Base-by-base conservation (phyloP, 2,888 invertebrate genomes). In the Neoascia interrupta region DNA sequence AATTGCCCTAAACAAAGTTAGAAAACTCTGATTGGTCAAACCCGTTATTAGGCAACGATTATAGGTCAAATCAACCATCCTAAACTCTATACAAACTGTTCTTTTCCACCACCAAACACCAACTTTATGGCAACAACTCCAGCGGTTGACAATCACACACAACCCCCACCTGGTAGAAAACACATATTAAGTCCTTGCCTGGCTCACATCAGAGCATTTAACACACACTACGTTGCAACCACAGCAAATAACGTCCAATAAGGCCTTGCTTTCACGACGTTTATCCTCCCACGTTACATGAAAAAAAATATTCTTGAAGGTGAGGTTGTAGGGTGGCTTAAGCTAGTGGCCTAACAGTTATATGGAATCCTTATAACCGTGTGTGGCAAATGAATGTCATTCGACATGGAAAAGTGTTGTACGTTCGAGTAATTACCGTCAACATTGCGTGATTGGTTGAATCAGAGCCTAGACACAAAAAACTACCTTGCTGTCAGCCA, bases 361-460 rank as follows among this genome's bases (percentile, higher is more conserved):
- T 86, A 86, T 85, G 84, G 84, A 83, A 83, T 85, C 84, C 84
- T 85, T 86, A 84, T 86, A 87, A 87, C 84, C 84, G 83, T 83
- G 61, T 73, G 83, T 82, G 83, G 83, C 81, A 85, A 86, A 85
- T 85, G 85, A 86, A 85, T 85, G 84, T 83, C 84, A 84, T 84
- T 83, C 84, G 83, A 81, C 84, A 84, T 84, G 83, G 66, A 84
- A 85, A 86, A 87, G 85, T 87, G 87, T 85, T 85, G 84, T 86
- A 85, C 84, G 84, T 84, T 84, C 84, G 83, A 84, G 83, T 84
- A 84, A 88, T 88, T 88, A 86, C 85, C 84, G 85, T 85, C 86
- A 88, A 87, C 87, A 88, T 88, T 88, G 88, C 88, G 87, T 88
- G 88, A 88, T 88, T 88, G 88, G 88, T 86, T 87, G 88, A 87